Evolutionary conservation across 2,113 vertebrate genomes (phyloP).

Genomic region (Phoenicopterus ruber): DNA sequence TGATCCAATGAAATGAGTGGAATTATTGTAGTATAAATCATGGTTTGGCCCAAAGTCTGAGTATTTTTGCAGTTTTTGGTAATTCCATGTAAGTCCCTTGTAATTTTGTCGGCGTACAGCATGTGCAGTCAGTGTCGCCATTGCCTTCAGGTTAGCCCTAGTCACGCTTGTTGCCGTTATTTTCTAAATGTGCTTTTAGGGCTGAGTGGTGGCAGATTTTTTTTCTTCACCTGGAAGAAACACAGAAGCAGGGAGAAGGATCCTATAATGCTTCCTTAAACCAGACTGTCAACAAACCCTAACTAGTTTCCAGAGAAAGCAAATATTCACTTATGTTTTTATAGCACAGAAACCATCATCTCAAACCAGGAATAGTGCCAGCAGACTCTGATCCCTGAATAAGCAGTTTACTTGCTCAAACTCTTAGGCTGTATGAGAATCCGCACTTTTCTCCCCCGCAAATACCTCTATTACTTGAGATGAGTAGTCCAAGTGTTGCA

Average conservation of each 20-base stretch:
- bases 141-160: background rate
- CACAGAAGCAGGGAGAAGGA: background rate
- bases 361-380: background rate
- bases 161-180: background rate
- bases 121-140: background rate
- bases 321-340: background rate
- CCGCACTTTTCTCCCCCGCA: background rate
- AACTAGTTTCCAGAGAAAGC: background rate
- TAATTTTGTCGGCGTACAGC: background rate
- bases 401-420: background rate
- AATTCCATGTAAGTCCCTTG: background rate
- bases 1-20: background rate
- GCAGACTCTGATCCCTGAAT: background rate
- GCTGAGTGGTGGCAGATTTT: background rate
- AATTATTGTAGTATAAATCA: background rate
- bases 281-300: background rate
- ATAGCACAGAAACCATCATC: background rate
- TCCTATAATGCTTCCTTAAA: background rate
- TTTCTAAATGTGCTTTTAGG: background rate
- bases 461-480: background rate
- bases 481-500: background rate
- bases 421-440: background rate
- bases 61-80: background rate
- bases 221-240: background rate
- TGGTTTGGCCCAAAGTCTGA: background rate